Conservation (phyloP, 92 coral and sea anemone species). For the Porites cylindrica region DNA sequence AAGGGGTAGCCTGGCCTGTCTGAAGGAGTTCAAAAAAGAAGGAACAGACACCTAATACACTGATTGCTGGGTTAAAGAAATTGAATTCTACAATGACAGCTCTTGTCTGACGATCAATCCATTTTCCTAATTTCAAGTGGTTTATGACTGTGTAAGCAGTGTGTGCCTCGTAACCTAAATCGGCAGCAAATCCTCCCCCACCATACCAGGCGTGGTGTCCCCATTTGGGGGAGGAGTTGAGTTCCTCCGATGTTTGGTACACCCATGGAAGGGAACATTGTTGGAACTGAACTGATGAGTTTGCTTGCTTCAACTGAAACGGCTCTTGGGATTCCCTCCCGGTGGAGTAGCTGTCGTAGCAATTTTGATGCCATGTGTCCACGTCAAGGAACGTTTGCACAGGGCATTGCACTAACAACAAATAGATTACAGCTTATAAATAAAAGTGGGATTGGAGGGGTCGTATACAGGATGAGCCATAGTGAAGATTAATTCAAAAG, state of each 20-base stretch:
- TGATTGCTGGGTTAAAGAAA: not conserved
- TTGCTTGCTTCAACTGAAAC: not conserved
- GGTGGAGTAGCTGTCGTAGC: not conserved
- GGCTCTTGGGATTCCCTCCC: not conserved
- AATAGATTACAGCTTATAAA: not conserved
- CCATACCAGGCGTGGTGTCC: conserved; percentile 10
- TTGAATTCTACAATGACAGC: conserved; percentile 6
- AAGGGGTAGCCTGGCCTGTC: not conserved
- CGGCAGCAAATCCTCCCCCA: conserved; percentile 7
- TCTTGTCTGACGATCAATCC: conserved; percentile 15
- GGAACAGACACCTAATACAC: not conserved
- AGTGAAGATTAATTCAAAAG: no score
- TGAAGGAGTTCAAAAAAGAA: not conserved
- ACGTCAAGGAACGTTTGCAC: not conserved
- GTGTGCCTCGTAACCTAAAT: conserved; percentile 6
- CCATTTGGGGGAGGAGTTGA: not conserved
- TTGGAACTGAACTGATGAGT: not conserved
- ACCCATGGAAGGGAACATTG: not conserved
- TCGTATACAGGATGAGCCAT: not conserved
- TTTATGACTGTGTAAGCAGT: not conserved
- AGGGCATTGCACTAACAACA: conserved; percentile 2
- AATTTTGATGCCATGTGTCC: not conserved
- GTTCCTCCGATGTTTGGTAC: not conserved
- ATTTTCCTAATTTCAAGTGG: not conserved
- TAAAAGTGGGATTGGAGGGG: not conserved